phyloP scores from a whole-genome alignment of 35 echinoderm and acorn worm species.

The Eucidaris tribuloides region DNA sequence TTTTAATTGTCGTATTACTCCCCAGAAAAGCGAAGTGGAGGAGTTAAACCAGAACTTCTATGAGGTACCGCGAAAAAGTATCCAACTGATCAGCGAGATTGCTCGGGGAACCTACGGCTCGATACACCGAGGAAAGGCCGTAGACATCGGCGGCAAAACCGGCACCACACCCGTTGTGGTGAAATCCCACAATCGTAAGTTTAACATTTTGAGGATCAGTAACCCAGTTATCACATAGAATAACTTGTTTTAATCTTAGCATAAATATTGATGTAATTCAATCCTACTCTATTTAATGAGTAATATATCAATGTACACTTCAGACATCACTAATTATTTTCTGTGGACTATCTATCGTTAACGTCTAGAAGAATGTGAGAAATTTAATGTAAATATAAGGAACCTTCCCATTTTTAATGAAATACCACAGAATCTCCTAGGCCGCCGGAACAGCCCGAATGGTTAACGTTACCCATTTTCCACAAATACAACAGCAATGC shows the following conservation, averaged over 20 bases:
- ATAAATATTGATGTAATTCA: neutral
- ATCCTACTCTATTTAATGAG: neutral
- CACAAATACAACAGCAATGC: no score
- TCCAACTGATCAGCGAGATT: conserved; percentile 54
- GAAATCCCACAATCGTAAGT: conserved; percentile 67
- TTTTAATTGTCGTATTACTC: neutral
- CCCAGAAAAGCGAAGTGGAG: conserved; percentile 46
- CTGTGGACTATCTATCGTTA: no score
- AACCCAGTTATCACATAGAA: neutral
- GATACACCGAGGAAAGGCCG: conserved; percentile 59
- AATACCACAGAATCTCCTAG: no score
- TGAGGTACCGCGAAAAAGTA: conserved; percentile 76
- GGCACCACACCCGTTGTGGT: conserved; percentile 49
- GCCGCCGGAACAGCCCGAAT: no score
- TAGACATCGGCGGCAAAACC: conserved; percentile 36
- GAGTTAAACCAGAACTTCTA: conserved; percentile 74
- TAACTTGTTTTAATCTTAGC: neutral
- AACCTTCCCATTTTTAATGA: no score
- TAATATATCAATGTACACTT: neutral
- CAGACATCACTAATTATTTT: neutral
- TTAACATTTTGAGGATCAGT: neutral
- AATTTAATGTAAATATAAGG: no score
- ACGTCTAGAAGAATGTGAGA: no score
- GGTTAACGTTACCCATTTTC: no score
- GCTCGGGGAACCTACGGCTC: conserved; percentile 57